These are phyloP conservation scores for Meloe dianella DNA, from an alignment of 2,888 invertebrate genomes.

Conservation along the genomic window DNA sequence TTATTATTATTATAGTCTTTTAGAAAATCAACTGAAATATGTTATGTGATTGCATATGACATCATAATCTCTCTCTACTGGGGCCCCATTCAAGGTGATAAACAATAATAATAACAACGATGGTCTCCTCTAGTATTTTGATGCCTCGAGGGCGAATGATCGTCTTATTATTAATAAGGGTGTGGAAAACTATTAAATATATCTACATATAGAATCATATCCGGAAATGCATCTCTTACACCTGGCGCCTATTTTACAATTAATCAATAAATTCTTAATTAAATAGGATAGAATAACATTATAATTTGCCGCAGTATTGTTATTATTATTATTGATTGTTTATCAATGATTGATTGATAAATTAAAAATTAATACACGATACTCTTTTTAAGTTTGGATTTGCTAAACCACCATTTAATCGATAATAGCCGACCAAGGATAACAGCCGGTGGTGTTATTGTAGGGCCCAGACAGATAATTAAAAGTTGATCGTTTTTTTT, in stretches of 20 bases:
- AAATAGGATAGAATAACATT: too few species aligned
- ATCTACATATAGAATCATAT: too few species aligned
- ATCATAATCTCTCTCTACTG: slow-evolving; percentile 36
- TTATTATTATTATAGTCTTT: too few species aligned
- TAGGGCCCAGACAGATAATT: background rate
- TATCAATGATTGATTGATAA: too few species aligned
- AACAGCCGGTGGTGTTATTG: background rate
- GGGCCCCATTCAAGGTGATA: slow-evolving; percentile 47
- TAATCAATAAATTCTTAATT: too few species aligned
- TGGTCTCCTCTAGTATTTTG: background rate
- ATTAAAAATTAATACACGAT: too few species aligned
- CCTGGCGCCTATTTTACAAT: too few species aligned
- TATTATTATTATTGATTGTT: too few species aligned
- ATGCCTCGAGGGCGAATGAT: background rate
- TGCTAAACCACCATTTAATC: background rate
- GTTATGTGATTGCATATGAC: slow-evolving; percentile 42
- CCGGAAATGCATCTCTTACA: slow-evolving; percentile 8
- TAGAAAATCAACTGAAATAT: slow-evolving; percentile 17
- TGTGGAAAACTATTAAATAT: too few species aligned
- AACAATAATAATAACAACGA: slow-evolving; percentile 26
- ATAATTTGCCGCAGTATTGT: too few species aligned
- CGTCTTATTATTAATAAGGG: slow-evolving; percentile 10
- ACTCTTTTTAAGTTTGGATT: too few species aligned
- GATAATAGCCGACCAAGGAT: background rate
- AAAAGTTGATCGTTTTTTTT: background rate